Base-by-base conservation (phyloP, 30 jellyfish, hydroid and myxozoan species). In the Mastigias papua region DNA sequence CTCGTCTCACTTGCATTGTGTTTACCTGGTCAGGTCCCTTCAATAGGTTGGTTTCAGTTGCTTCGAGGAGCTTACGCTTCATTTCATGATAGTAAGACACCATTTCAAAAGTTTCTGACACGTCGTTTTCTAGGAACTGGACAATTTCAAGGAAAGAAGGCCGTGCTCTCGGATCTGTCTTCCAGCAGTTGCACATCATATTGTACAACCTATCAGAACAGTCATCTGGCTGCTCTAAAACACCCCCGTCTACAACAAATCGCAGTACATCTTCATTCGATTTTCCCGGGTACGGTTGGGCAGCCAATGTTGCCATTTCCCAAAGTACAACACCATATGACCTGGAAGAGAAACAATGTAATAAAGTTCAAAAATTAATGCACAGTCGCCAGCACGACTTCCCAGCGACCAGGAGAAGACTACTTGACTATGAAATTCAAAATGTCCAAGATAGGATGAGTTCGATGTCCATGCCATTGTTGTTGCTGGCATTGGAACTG, bases 281-380 rank as follows among this genome's bases (percentile, higher is more conserved):
- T 72, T 94, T 89, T 17, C 98, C 98, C 21, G 96, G 97, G 86
- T 94, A 94, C 5, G 98, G 98, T 62, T 94, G 98, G 15, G 97
- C 96, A 16, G 96, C 98, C n/a, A 94, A 74, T 4, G 98, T 94
- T 0, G 96, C 97, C 86, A 89, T 85, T 78, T 94, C 98, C 98
- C 98, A 94, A 23, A 94, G 64, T 10, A 94, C 98, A 34, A 94
- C 98, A 32, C 98, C 98, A 69, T 78, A 83, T 32, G 98, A 94
- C 98, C 98, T 94, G 61, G 13, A 69, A 71, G 22, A 37, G 27
- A 48, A 21, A 70, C n/a, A n/a, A n/a, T n/a, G n/a, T n/a, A n/a
- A n/a, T n/a, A n/a, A n/a, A n/a, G n/a, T n/a, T n/a, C n/a, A n/a
- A n/a, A n/a, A n/a, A n/a, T n/a, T n/a, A n/a, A n/a, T n/a, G n/a